A percentile compares a stretch with the other conserved stretches of the same genome.
Evolutionary conservation across 2,797 vertebrate genomes (phyloP).

Genomic region (Astyanax mexicanus): DNA sequence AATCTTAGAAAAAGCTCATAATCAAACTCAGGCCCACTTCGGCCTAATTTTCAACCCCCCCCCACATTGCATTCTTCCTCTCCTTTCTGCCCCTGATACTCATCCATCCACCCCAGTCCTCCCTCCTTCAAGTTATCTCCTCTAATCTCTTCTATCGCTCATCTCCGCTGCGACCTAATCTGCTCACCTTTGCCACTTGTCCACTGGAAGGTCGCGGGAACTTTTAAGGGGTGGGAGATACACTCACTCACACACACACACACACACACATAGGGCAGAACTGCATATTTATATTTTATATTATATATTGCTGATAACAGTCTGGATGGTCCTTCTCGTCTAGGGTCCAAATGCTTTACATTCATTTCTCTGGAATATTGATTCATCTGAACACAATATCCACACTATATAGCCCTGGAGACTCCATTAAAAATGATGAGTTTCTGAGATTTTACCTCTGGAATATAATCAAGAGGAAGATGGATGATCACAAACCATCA

Average conservation of each 20-base stretch:
- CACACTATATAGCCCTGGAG: too few relatives aligned
- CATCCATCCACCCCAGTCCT: conserved; percentile 43
- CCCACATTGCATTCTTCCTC: conserved; percentile 56
- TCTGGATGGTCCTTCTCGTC: too few relatives aligned
- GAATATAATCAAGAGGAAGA: too few relatives aligned
- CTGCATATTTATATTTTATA: too few relatives aligned
- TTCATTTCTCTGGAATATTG: too few relatives aligned
- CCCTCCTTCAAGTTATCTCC: conserved; percentile 61
- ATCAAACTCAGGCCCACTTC: neutral
- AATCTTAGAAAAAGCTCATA: neutral
- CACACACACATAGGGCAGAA: conserved; percentile 30
- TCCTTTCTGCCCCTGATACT: conserved; percentile 64
- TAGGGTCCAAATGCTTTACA: too few relatives aligned
- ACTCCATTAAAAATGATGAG: too few relatives aligned
- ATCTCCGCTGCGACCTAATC: conserved; percentile 29
- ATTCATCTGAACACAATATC: too few relatives aligned
- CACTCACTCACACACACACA: conserved; percentile 28
- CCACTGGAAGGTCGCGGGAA: conserved; percentile 44
- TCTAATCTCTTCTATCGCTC: conserved; percentile 27
- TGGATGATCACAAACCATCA: too few relatives aligned
- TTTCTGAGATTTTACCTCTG: too few relatives aligned
- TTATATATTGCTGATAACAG: too few relatives aligned
- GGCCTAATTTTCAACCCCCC: conserved; percentile 15
- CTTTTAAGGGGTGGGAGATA: conserved; percentile 9
- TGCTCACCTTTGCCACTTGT: conserved; percentile 43